Conservation (phyloP, 2,888 invertebrate genomes). For the Yponomeuta malinellus region DNA sequence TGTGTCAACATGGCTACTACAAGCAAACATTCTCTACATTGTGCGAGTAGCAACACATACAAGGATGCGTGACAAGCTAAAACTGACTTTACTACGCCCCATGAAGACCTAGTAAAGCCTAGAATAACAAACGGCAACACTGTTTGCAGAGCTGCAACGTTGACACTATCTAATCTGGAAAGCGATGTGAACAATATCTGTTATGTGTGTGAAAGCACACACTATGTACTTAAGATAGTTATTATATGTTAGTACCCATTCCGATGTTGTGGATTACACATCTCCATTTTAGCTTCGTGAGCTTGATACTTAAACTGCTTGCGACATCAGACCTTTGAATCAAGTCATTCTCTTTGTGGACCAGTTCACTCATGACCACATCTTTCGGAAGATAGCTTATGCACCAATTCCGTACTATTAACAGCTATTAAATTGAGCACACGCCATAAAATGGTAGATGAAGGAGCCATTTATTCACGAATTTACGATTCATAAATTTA, state of each 20-base stretch:
- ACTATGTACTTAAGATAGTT: constrained; percentile 22
- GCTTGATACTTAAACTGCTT: constrained; percentile 13
- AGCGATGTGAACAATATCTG: constrained; percentile 40
- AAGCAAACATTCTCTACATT: constrained; percentile 42
- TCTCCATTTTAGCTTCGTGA: constrained; percentile 1
- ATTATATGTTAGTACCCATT: constrained; percentile 15
- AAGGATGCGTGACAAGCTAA: neutral
- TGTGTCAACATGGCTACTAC: constrained; percentile 55
- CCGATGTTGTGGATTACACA: neutral
- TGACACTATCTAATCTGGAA: constrained; percentile 60
- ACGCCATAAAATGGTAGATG: constrained; percentile 40
- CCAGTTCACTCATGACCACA: neutral
- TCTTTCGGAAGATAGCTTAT: constrained; percentile 33
- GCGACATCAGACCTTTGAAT: neutral
- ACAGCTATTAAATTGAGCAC: constrained; percentile 45
- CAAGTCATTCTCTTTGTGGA: constrained; percentile 16
- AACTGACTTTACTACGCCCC: neutral
- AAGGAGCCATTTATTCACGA: constrained; percentile 41
- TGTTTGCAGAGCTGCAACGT: constrained; percentile 1
- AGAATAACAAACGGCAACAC: constrained; percentile 1
- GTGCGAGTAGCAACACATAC: constrained; percentile 18
- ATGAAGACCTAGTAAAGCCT: neutral
- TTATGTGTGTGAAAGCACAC: constrained; percentile 23
- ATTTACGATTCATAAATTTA: constrained; percentile 52
- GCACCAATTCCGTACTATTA: constrained; percentile 43